These are phyloP conservation scores for Siderastrea siderea DNA, from an alignment of 92 coral and sea anemone genomes.

Conservation along the genomic window DNA sequence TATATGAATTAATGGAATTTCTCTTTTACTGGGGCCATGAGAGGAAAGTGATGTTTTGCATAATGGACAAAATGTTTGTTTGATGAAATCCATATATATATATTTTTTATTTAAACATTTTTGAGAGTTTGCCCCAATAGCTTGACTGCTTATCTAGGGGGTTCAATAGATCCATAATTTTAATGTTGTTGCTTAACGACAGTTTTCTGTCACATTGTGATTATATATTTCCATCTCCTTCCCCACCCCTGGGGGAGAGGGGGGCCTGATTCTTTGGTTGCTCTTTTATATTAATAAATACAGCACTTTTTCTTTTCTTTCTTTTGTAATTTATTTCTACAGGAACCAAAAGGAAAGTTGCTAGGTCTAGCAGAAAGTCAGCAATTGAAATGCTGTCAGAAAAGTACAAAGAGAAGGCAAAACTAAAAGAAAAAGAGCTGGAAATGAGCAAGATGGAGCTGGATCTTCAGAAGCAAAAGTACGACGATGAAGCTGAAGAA, in stretches of 20 bases:
- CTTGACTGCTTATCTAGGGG: constrained; percentile 57
- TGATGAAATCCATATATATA: constrained; percentile 46
- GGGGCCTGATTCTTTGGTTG: constrained; percentile 37
- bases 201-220: constrained; percentile 55
- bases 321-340: constrained; percentile 35
- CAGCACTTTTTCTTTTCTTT: constrained; percentile 35
- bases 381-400: constrained; percentile 68
- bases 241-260: constrained; percentile 56
- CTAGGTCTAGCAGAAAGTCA: constrained; percentile 41
- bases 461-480: constrained; percentile 57
- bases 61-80: constrained; percentile 36
- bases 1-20: constrained; percentile 35
- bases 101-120: constrained; percentile 23
- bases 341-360: constrained; percentile 40
- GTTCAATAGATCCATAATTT: constrained; percentile 59
- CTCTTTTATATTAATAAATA: constrained; percentile 38
- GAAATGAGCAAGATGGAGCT: constrained; percentile 64
- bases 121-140: constrained; percentile 30
- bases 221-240: constrained; percentile 50
- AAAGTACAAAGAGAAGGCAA: constrained; percentile 65
- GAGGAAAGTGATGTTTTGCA: constrained; percentile 23
- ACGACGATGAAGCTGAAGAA: constrained; percentile 66
- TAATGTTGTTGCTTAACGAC: constrained; percentile 50
- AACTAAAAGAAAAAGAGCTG: constrained; percentile 68
- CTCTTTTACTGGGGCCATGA: constrained; percentile 34